These are phyloP conservation scores for Enteromius anoplus DNA, from an alignment of 2,797 vertebrate genomes.

Conservation along the genomic window DNA sequence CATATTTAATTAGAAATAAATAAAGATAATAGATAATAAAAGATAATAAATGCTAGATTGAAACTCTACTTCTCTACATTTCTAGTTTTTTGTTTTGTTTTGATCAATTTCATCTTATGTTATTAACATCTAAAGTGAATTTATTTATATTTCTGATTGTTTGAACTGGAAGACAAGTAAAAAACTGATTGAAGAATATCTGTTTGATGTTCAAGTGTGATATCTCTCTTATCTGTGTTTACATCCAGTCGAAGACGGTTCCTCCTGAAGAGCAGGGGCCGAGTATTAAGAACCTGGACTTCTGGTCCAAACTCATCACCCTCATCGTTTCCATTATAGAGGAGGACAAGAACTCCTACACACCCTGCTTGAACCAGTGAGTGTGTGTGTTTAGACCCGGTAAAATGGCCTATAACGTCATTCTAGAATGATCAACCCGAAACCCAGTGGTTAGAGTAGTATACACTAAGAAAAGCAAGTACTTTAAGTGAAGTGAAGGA, in stretches of 20 bases:
- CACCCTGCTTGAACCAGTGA: constrained; percentile 93
- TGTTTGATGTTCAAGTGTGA: background rate
- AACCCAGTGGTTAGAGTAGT: background rate
- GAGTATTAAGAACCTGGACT: constrained; percentile 93
- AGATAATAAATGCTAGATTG: too few species aligned
- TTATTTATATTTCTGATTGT: background rate
- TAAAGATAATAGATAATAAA: too few species aligned
- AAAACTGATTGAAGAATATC: background rate
- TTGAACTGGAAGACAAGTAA: background rate
- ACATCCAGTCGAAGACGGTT: constrained; percentile 86
- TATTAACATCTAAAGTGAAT: background rate
- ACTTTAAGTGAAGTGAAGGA: background rate
- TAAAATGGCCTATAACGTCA: background rate
- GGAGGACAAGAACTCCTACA: constrained; percentile 98
- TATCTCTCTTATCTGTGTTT: constrained; percentile 27
- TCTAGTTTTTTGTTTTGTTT: too few species aligned
- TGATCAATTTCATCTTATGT: background rate
- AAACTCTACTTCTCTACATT: too few species aligned
- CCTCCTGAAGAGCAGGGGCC: constrained; percentile 96
- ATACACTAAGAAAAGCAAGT: background rate
- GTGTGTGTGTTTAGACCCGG: constrained; percentile 53
- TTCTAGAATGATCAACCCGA: background rate
- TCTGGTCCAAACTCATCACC: constrained; percentile 98
- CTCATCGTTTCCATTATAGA: constrained; percentile 98
- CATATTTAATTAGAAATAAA: background rate